Base-by-base conservation (phyloP, 2,888 invertebrate species). In the Cephus pulcher region DNA sequence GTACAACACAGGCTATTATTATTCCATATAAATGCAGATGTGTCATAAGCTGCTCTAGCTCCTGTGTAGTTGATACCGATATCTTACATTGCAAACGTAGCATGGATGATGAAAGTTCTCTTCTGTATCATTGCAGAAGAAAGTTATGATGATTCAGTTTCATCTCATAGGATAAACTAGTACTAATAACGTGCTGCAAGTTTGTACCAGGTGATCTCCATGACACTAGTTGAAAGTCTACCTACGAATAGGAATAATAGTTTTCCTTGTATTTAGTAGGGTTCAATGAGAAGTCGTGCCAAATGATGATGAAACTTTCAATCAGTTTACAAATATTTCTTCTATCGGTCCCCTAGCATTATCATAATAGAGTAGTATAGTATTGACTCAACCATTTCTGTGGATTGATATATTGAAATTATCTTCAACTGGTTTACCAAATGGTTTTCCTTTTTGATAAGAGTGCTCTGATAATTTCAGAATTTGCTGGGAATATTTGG, bases 221-320 rank as follows among this genome's bases (percentile, higher is more conserved):
- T 68, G 87, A 78, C 75, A 90, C 89, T 80, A 92, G 78, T 89
- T 93, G 93, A 79, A 92, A 93, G 83, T 93, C 93, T 75, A 93
- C 92, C 93, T 93, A 86, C 15, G 6, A 40, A 4, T 40, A 40
- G 15, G 4, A 40, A 1, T 4, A 40, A 40, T 40, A 15, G 40
- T 40, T 40, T 15, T 40, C 6, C 40, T 40, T 15, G 15, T 6
- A 40, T 40, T 40, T 15, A 15, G 15, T 40, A 15, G 40, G 1
- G 6, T 40, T 40, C 6, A 15, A 40, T 15, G 15, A 6, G 2
- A 40, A 15, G 15, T 15, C 6, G 4, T 15, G 40, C 40, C 40
- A 40, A 4, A 12, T 40, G 4, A 15, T 40, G 4, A 12, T 12
- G 40, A 40, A 40, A 40, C 40, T 40, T 40, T 4, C 40, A 40